These are phyloP conservation scores for Phaedon cochleariae DNA, from an alignment of 2,888 invertebrate genomes.

Conservation along the genomic window DNA sequence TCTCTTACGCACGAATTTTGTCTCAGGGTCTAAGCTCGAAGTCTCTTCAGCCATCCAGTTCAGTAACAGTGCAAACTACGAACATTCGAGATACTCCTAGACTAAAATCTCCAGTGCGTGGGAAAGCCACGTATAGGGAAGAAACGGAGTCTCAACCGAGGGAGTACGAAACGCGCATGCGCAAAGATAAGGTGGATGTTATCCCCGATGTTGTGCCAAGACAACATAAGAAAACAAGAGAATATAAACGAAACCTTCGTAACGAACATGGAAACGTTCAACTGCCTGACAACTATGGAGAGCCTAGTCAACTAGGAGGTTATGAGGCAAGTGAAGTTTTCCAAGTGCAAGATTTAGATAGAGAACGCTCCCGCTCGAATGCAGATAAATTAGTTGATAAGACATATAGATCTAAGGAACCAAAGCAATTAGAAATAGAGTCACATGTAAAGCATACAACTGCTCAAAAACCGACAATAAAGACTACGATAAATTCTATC, in stretches of 20 bases:
- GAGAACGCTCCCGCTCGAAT: constrained; percentile 52
- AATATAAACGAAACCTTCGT: constrained; percentile 53
- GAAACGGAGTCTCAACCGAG: constrained; percentile 54
- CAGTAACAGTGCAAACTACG: constrained; percentile 46
- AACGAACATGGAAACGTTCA: constrained; percentile 49
- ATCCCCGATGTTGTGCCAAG: constrained; percentile 47
- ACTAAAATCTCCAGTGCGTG: constrained; percentile 53
- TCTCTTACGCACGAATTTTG: constrained; percentile 77
- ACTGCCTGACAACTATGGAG: constrained; percentile 54
- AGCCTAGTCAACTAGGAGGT: constrained; percentile 54
- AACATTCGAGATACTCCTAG: constrained; percentile 51
- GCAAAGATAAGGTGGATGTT: constrained; percentile 47
- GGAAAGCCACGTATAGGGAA: constrained; percentile 51
- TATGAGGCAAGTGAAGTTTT: constrained; percentile 45
- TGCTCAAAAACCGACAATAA: constrained; percentile 43
- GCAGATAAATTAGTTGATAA: constrained; percentile 48
- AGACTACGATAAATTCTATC: constrained; percentile 31
- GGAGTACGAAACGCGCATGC: constrained; percentile 49
- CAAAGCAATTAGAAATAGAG: constrained; percentile 36
- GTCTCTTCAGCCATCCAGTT: constrained; percentile 68
- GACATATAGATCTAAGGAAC: constrained; percentile 35
- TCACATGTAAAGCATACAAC: constrained; percentile 43
- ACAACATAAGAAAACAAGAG: constrained; percentile 52
- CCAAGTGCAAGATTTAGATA: constrained; percentile 50
- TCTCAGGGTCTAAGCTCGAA: constrained; percentile 68